Evolutionary conservation across 2,113 vertebrate genomes (phyloP), one percentile per base, ranked within the genome.

Genomic region (Myotis brandtii): DNA sequence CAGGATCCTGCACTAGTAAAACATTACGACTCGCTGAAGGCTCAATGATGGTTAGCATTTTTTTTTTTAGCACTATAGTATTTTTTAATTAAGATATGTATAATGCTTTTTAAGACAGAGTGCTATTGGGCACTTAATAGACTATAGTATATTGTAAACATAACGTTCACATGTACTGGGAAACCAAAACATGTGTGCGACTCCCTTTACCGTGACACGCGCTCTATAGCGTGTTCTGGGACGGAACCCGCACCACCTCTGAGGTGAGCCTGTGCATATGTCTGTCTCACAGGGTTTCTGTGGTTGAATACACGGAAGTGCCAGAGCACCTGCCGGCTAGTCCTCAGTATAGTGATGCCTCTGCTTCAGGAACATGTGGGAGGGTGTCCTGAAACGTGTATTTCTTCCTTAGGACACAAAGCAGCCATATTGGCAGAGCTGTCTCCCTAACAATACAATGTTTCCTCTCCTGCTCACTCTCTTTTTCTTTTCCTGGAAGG

Each of bases 391-490:
- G n/a, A 62, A 75, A 86, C 6, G 32, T 10, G 0, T 64, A 59
- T 70, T 87, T 96, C 52, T 86, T 94, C 80, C 94, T 67, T 64
- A 90, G 40, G 37, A 70, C 77, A 86, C 52, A 94, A 79, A 93
- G 62, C 12, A 86, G 79, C 46, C 72, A 72, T 83, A 95, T 2
- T 64, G 95, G 75, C 70, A 77, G 75, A 90, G 76, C 64, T 56
- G 43, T 23, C 59, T 85, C 67, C 80, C 66, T 72, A 66, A 91
- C 37, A 79, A 52, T 70, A 48, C 72, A 59, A 3, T 20, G 7
- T 64, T 76, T 76, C 34, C 50, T 92, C 50, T 95, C 17, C 69
- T 5, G 27, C 34, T 73, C n/a, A 75, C 48, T 67, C 25, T 43
- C 30, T 46, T 34, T 67, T 79, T 82, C 48, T 54, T 70, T 52